Evolutionary conservation across 2,113 vertebrate genomes (phyloP).

Genomic region (human (Homo sapiens)): GRCh38 chr13:96935501-96936000

Average conservation of each 20-base stretch:
- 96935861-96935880: no score
- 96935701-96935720: not conserved
- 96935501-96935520: not conserved
- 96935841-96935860: rapidly evolving
- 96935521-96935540: not conserved
- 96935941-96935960: not conserved
- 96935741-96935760: rapidly evolving
- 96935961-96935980: not conserved
- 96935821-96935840: not conserved
- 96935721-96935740: not conserved
- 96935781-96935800: rapidly evolving
- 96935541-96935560: not conserved
- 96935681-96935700: rapidly evolving
- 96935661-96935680: not conserved
- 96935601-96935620: not conserved
- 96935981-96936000: not conserved
- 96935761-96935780: not conserved
- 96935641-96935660: not conserved
- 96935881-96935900: not conserved
- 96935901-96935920: not conserved
- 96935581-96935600: not conserved
- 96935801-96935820: no score
- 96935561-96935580: not conserved
- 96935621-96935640: not conserved
- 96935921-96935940: no score